Percentiles rank a stretch among this genome's conserved stretches.
These are phyloP conservation scores for Sminthurides aquaticus DNA, from an alignment of 2,888 invertebrate species.

Conservation along the genomic window DNA sequence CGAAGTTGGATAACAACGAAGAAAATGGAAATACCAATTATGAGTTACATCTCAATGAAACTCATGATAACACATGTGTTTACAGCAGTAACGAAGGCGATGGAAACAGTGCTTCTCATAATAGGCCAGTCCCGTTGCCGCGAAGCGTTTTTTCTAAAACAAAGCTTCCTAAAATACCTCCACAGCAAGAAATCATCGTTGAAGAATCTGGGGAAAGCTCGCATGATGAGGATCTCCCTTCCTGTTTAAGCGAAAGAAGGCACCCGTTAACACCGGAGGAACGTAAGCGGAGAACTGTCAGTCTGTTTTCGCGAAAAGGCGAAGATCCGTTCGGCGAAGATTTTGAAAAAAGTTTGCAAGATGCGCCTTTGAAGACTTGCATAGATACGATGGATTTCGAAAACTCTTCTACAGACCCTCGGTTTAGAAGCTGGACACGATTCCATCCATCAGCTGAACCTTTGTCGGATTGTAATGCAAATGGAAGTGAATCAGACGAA, in stretches of 20 bases:
- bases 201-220: conserved; percentile 7
- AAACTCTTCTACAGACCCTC: background rate
- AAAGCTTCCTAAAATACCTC: conserved; percentile 3
- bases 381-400: background rate
- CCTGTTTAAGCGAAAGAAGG: conserved; percentile 1
- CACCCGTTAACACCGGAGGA: conserved; percentile 5
- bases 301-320: conserved; percentile 30
- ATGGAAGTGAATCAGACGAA: background rate
- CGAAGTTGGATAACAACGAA: background rate
- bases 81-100: background rate
- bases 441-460: background rate
- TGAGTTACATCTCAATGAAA: too few species aligned
- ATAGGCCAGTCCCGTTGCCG: conserved; percentile 36
- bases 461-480: background rate
- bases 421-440: conserved; percentile 5
- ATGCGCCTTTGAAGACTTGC: conserved; percentile 16
- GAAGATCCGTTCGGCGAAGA: conserved; percentile 37
- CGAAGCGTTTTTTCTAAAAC: conserved; percentile 20
- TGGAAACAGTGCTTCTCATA: background rate
- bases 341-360: conserved; percentile 35
- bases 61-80: too few species aligned
- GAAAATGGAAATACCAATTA: too few species aligned
- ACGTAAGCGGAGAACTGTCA: conserved; percentile 33
- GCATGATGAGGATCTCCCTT: conserved; percentile 7
- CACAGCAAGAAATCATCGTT: background rate